These are phyloP conservation scores for Brachyptera putata DNA, from an alignment of 2,888 invertebrate species.

Conservation along the genomic window DNA sequence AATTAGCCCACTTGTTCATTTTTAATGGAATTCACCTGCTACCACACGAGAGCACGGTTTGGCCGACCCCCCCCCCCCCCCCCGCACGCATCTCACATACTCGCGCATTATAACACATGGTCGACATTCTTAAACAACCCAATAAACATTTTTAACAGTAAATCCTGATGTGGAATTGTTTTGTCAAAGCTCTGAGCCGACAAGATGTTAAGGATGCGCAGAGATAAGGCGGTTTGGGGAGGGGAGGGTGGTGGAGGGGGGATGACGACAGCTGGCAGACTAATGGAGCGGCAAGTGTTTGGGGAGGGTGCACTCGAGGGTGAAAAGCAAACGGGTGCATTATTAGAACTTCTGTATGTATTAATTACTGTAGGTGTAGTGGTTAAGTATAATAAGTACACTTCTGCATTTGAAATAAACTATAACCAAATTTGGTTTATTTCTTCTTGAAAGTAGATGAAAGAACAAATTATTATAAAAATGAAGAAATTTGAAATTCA, in stretches of 20 bases:
- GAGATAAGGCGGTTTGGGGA: too few species aligned
- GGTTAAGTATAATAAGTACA: too few species aligned
- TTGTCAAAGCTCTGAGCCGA: background rate
- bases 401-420: too few species aligned
- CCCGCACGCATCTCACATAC: background rate
- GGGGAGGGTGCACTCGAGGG: background rate
- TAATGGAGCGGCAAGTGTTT: constrained; percentile 7
- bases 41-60: background rate
- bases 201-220: too few species aligned
- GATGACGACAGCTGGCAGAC: background rate
- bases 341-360: too few species aligned
- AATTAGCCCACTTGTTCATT: background rate
- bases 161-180: background rate
- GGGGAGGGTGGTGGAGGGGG: background rate
- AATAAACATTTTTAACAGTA: constrained; percentile 4
- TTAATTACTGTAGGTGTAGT: too few species aligned
- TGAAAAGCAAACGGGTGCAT: too few species aligned
- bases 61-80: background rate
- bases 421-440: too few species aligned
- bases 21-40: constrained; percentile 14
- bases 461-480: too few species aligned
- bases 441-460: too few species aligned
- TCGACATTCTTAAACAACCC: background rate
- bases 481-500: too few species aligned
- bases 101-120: background rate